These are phyloP conservation scores for Allygus modestus DNA, from an alignment of 2,888 invertebrate species.

Conservation along the genomic window DNA sequence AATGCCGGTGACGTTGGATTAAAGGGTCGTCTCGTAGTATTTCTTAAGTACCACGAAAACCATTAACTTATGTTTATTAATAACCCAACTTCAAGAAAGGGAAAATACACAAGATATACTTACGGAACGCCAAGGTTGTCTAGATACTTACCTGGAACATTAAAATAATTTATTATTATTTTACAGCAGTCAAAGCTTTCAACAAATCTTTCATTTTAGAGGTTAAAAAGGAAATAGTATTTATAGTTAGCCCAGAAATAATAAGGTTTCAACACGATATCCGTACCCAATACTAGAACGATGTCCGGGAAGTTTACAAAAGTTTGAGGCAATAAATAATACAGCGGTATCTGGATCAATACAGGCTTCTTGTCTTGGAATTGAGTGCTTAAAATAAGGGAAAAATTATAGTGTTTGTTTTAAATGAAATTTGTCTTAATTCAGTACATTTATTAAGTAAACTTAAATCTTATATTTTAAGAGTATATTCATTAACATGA, in stretches of 20 bases:
- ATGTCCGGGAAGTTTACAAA: conserved; percentile 5
- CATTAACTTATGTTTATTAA: too few species aligned
- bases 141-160: neutral
- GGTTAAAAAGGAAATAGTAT: neutral
- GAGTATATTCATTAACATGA: too few species aligned
- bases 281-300: neutral
- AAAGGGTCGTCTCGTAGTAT: too few species aligned
- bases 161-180: neutral
- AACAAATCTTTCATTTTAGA: neutral
- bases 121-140: neutral
- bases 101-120: too few species aligned
- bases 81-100: too few species aligned
- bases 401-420: too few species aligned
- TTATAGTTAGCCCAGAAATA: neutral
- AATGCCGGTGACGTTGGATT: too few species aligned
- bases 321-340: conserved; percentile 21
- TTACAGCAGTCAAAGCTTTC: neutral
- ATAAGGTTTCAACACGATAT: neutral
- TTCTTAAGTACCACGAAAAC: too few species aligned
- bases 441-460: too few species aligned
- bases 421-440: too few species aligned
- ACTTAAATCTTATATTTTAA: too few species aligned
- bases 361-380: neutral
- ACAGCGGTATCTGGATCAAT: neutral
- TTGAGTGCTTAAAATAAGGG: too few species aligned